Evolutionary conservation across 2,888 invertebrate genomes (phyloP).

Genomic region (Macaria notata): DNA sequence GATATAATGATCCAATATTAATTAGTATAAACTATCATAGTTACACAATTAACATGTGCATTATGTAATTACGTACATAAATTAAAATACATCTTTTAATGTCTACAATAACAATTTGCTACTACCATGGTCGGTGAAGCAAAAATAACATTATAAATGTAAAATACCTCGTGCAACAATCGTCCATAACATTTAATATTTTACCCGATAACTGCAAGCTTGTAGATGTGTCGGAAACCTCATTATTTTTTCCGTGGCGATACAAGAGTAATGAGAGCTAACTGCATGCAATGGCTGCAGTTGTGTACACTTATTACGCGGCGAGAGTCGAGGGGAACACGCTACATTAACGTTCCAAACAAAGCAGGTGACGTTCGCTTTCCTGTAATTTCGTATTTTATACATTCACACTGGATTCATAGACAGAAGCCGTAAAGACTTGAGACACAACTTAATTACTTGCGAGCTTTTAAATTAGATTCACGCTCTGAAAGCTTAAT

Average conservation of each 20-base stretch:
- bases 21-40: no score
- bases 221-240: constrained; percentile 37
- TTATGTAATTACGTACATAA: no score
- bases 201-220: constrained; percentile 26
- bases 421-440: neutral
- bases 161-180: no score
- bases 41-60: no score
- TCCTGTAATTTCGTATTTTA: constrained; percentile 28
- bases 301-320: constrained; percentile 34
- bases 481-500: constrained; percentile 15
- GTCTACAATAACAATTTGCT: no score
- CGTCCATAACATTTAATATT: neutral
- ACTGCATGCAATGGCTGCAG: constrained; percentile 41
- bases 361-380: constrained; percentile 40
- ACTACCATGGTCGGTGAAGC: no score
- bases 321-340: constrained; percentile 34
- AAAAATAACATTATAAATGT: no score
- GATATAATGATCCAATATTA: no score
- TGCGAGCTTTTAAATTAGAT: constrained; percentile 14
- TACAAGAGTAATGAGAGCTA: constrained; percentile 46
- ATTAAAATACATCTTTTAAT: no score
- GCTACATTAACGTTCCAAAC: constrained; percentile 32
- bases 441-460: constrained; percentile 8
- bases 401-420: neutral
- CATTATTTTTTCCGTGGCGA: constrained; percentile 47